phyloP scores from a whole-genome alignment of 2,888 invertebrate species.

The Idaea straminata region DNA sequence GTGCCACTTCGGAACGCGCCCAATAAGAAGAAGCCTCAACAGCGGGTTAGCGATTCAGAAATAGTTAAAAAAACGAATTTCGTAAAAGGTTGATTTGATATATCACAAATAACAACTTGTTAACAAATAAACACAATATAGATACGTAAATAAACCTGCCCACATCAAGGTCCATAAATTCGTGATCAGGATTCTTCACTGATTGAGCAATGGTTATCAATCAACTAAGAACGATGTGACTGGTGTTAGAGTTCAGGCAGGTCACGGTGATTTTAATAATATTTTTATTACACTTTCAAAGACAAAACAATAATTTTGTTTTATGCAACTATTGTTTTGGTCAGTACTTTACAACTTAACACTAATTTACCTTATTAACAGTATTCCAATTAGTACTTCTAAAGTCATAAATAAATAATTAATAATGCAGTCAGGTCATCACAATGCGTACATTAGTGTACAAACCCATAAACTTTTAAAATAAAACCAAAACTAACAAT shows the following conservation, averaged over 20 bases:
- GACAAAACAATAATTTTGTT: neutral
- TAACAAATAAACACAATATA: neutral
- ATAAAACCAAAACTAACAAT: too few relatives aligned
- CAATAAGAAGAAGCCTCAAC: too few relatives aligned
- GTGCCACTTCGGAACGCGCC: too few relatives aligned
- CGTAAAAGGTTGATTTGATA: neutral
- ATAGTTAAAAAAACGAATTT: too few relatives aligned
- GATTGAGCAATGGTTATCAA: neutral
- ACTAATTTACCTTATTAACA: too few relatives aligned
- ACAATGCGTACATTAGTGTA: too few relatives aligned
- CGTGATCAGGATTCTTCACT: neutral
- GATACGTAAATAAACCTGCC: neutral
- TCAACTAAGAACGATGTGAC: neutral
- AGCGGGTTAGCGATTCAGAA: too few relatives aligned
- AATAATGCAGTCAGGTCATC: too few relatives aligned
- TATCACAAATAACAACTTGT: neutral
- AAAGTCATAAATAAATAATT: too few relatives aligned
- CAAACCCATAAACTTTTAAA: too few relatives aligned
- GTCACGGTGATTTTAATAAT: neutral
- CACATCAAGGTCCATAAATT: neutral
- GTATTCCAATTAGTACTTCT: too few relatives aligned
- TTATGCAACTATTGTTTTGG: neutral
- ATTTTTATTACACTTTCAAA: neutral
- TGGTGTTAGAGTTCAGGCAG: neutral
- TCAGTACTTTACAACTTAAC: neutral